Evolutionary conservation across 2,797 vertebrate genomes (phyloP).

Genomic region (Galaxias olidus): DNA sequence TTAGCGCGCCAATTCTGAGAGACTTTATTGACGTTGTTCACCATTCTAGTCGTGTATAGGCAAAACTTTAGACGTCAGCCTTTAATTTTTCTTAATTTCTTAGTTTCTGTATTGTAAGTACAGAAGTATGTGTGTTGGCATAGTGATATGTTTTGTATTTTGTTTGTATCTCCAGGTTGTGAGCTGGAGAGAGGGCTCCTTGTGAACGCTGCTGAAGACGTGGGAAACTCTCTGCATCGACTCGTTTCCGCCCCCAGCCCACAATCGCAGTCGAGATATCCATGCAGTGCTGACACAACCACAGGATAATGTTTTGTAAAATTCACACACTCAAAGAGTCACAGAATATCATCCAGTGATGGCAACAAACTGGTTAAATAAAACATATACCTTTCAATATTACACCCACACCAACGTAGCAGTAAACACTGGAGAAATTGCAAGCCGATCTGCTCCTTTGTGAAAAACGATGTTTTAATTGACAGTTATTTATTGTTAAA

Average conservation of each 20-base stretch:
- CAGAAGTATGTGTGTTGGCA: neutral
- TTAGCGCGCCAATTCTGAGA: too few relatives aligned
- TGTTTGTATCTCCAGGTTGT: conserved; percentile 19
- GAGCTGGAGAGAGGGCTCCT: conserved; percentile 41
- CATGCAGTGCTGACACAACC: too few relatives aligned
- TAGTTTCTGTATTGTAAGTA: too few relatives aligned
- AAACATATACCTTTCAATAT: too few relatives aligned
- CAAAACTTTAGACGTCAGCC: too few relatives aligned
- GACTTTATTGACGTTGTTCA: too few relatives aligned
- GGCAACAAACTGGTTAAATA: too few relatives aligned
- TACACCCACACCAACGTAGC: too few relatives aligned
- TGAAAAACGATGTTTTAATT: neutral
- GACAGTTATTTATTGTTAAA: conserved; percentile 55
- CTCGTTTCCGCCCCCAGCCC: conserved; percentile 50
- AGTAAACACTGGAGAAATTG: conserved; percentile 26
- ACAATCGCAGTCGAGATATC: neutral
- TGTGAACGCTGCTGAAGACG: conserved; percentile 54
- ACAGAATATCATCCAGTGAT: too few relatives aligned
- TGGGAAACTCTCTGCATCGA: conserved; percentile 48
- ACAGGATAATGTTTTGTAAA: conserved; percentile 19
- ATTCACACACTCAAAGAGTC: conserved; percentile 23
- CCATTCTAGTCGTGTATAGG: too few relatives aligned
- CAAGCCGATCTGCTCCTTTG: neutral
- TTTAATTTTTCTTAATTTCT: too few relatives aligned
- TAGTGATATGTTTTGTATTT: neutral